These are phyloP conservation scores for Thecocarcelia acutangulata DNA, from an alignment of 2,888 invertebrate genomes.

Conservation along the genomic window DNA sequence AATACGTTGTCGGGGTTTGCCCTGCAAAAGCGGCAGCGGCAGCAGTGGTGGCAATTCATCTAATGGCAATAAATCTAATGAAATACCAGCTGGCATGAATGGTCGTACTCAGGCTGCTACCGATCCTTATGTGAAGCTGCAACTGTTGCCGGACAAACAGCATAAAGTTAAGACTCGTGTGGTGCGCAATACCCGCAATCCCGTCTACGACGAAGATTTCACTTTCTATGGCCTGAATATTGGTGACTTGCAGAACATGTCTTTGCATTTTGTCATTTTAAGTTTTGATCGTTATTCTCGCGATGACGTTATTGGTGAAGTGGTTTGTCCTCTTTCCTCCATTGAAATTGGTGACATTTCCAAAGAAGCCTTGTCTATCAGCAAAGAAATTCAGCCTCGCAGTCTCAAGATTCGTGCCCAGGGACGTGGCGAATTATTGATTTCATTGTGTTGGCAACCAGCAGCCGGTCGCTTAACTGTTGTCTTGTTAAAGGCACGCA, in stretches of 20 bases:
- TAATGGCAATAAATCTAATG: slow-evolving; percentile 83
- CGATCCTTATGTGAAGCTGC: slow-evolving; percentile 99
- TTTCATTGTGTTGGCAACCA: slow-evolving; percentile 99
- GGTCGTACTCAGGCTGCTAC: slow-evolving; percentile 81
- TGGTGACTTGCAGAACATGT: slow-evolving; percentile 93
- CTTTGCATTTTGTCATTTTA: slow-evolving; percentile 95
- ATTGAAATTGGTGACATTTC: slow-evolving; percentile 86
- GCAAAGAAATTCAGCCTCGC: slow-evolving; percentile 95
- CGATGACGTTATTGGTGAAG: slow-evolving; percentile 99
- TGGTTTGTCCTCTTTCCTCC: slow-evolving; percentile 90
- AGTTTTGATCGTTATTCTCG: slow-evolving; percentile 99
- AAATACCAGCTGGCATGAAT: slow-evolving; percentile 80
- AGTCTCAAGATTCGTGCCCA: slow-evolving; percentile 96
- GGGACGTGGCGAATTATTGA: slow-evolving; percentile 96
- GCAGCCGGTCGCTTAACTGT: slow-evolving; percentile 97
- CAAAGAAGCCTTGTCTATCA: slow-evolving; percentile 90
- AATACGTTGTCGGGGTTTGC: slow-evolving; percentile 93
- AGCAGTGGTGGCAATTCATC: slow-evolving; percentile 82
- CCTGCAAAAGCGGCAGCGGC: slow-evolving; percentile 82
- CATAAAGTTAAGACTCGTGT: slow-evolving; percentile 98
- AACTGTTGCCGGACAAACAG: slow-evolving; percentile 97
- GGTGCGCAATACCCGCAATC: slow-evolving; percentile 96
- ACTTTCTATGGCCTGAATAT: slow-evolving; percentile 97
- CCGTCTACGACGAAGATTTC: slow-evolving; percentile 99
- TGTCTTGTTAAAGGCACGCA: slow-evolving; percentile 97